Conservation (phyloP, 2,113 vertebrate species). For the Tretioscincus oriximinensis region DNA sequence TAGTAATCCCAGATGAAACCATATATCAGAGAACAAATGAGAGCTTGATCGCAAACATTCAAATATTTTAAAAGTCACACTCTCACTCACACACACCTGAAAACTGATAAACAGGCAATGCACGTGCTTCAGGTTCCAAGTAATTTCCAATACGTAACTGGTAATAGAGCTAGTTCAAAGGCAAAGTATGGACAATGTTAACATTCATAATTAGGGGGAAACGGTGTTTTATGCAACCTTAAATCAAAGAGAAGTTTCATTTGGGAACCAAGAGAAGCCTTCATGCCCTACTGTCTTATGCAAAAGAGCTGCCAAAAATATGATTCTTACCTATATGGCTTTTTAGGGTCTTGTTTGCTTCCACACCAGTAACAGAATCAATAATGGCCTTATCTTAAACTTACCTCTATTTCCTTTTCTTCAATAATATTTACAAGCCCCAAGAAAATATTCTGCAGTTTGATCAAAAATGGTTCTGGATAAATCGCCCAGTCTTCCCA, state of each 20-base stretch:
- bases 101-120: constrained; percentile 34
- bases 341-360: constrained; percentile 18
- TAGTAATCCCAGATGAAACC: background rate
- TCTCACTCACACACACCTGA: constrained; percentile 28
- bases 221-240: constrained; percentile 12
- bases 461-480: constrained; percentile 98
- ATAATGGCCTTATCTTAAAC: constrained; percentile 30
- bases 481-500: constrained; percentile 99
- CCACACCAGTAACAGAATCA: constrained; percentile 15
- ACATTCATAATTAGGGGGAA: constrained; percentile 17
- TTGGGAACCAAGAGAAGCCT: constrained; percentile 15
- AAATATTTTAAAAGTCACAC: constrained; percentile 28
- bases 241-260: constrained; percentile 5
- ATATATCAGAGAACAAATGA: background rate
- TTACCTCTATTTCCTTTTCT: constrained; percentile 86
- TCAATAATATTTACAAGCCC: constrained; percentile 92
- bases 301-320: background rate
- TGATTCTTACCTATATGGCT: constrained; percentile 19
- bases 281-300: background rate
- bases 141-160: constrained; percentile 24
- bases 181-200: constrained; percentile 29
- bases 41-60: constrained; percentile 8
- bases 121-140: constrained; percentile 29
- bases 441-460: constrained; percentile 97
- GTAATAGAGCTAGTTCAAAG: constrained; percentile 34